Base-by-base conservation (phyloP, 2,888 invertebrate species). In the Cataglyphis altisquamis region DNA sequence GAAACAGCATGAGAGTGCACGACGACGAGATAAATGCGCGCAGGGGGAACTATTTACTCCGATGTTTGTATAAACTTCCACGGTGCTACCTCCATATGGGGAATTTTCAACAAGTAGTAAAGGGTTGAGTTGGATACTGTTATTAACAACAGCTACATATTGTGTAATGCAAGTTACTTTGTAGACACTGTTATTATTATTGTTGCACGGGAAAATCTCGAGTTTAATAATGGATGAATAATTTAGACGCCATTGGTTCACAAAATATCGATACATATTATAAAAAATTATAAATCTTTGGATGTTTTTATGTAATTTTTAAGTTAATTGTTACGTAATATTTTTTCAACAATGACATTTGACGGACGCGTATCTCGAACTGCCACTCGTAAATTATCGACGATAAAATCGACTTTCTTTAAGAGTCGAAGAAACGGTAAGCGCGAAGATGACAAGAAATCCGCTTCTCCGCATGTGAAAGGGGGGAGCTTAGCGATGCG, bases 371-470 rank as follows among this genome's bases (percentile, higher is more conserved):
- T 48, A 12, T 70, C n/a, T 70, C 12, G 15, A 45, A 60, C 45
- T 83, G 81, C 41, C 81, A 32, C 55, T 25, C 67, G 70, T 89
- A 82, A 84, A 87, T 88, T 81, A 55, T 12, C 57, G 62, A 64
- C 83, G 84, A 48, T 73, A 80, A 81, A 74, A 86, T 89, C 83
- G 83, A 77, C 72, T 81, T 77, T 87, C 73, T 52, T 82, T 41
- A 45, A 48, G 62, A 41, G 41, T 25, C 60, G 77, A n/a, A 60
- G 48, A 68, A 85, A 66, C 48, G 84, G 67, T 62, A 68, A 68
- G 60, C 80, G 77, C 41, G 74, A 84, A 82, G 82, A 88, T 88
- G 86, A 89, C 88, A 85, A 86, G 89, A 86, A 87, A 90, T 90
- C 87, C 87, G 86, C 87, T 89, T 86, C 72, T 60, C 84, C 78